Conservation (phyloP, 2,797 vertebrate species). For the Natrix natrix region DNA sequence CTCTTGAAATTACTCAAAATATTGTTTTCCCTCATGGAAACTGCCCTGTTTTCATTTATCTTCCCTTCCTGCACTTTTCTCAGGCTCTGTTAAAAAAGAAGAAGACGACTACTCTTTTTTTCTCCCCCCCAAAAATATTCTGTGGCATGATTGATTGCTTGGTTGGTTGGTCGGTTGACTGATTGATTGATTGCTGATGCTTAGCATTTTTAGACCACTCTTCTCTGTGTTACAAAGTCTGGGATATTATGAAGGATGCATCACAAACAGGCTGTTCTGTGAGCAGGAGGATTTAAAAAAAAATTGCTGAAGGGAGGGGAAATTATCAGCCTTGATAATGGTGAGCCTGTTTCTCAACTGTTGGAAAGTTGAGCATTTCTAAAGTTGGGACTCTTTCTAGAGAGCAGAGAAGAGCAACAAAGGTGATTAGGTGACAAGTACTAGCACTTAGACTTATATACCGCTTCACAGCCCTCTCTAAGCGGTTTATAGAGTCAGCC, state of each 20-base stretch:
- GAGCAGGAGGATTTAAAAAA: neutral
- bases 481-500: no score
- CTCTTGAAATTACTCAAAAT: neutral
- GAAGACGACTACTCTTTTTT: neutral
- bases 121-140: neutral
- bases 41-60: neutral
- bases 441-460: no score
- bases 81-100: neutral
- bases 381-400: neutral
- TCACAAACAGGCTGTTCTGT: neutral
- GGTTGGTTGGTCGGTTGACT: neutral
- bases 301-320: neutral
- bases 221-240: neutral
- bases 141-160: neutral
- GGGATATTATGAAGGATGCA: neutral
- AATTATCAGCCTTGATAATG: neutral
- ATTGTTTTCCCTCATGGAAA: neutral
- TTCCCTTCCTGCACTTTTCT: neutral
- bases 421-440: no score
- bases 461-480: no score
- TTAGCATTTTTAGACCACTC: neutral
- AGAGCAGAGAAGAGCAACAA: neutral
- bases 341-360: neutral
- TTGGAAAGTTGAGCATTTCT: neutral
- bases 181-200: neutral